Conservation (phyloP, 2,113 vertebrate genomes). For the Uropsilus gracilis region DNA sequence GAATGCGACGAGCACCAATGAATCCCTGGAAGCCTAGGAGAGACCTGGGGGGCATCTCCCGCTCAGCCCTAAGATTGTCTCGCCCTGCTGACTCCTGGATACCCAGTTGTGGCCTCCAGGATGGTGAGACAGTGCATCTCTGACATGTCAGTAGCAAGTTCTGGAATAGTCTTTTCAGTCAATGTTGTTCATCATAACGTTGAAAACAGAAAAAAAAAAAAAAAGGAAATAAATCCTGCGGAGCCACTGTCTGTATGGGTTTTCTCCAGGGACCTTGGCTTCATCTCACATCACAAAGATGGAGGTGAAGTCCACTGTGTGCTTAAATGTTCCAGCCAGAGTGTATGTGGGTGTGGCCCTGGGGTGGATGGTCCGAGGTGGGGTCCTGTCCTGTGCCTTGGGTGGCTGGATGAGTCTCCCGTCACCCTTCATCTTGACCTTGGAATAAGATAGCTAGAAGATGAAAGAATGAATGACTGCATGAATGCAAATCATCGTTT, state of each 20-base stretch:
- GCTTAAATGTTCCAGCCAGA: neutral
- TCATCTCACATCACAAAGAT: neutral
- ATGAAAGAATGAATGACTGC: neutral
- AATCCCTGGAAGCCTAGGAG: neutral
- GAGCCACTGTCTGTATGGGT: neutral
- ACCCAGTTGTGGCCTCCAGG: neutral
- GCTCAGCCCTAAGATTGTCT: neutral
- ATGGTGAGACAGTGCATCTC: neutral
- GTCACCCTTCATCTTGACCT: neutral
- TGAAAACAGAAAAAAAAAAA: neutral
- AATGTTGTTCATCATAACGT: too few relatives aligned
- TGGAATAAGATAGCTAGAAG: neutral
- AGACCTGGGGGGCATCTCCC: too few relatives aligned
- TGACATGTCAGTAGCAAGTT: neutral
- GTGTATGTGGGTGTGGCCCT: neutral
- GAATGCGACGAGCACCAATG: neutral
- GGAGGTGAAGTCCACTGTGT: neutral
- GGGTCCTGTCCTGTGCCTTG: neutral
- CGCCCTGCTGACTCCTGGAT: neutral
- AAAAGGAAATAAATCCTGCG: neutral
- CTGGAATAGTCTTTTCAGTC: neutral
- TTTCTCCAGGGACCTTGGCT: neutral
- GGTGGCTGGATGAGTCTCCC: neutral
- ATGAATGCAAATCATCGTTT: neutral
- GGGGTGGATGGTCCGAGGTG: neutral